Conservation (phyloP, 2,797 vertebrate species). For the Atherinosoma microstoma region DNA sequence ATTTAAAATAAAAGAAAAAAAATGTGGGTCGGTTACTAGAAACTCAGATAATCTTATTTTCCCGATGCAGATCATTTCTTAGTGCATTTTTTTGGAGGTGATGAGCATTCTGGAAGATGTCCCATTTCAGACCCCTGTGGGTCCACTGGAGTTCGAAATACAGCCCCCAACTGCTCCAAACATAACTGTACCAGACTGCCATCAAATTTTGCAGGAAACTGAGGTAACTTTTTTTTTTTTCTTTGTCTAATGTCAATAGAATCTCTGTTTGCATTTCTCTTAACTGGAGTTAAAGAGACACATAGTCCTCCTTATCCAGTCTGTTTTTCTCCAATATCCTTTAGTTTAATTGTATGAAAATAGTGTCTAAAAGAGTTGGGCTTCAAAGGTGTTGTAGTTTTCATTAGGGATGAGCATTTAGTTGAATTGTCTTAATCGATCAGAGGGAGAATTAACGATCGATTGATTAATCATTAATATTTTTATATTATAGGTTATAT, state of each 20-base stretch:
- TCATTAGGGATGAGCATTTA: neutral
- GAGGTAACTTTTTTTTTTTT: slow-evolving; percentile 64
- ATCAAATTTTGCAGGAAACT: slow-evolving; percentile 84
- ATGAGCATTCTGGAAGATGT: slow-evolving; percentile 91
- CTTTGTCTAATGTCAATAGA: neutral
- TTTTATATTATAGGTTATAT: no score
- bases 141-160: slow-evolving; percentile 61
- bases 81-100: neutral
- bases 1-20: no score
- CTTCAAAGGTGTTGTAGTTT: neutral
- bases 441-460: no score
- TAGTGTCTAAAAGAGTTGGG: no score
- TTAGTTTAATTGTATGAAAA: no score
- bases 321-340: neutral
- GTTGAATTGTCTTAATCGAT: no score
- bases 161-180: slow-evolving; percentile 64
- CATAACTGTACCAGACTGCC: slow-evolving; percentile 79
- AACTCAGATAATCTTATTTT: slow-evolving; percentile 4
- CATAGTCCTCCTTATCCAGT: neutral
- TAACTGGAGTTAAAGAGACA: neutral
- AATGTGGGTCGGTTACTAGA: neutral
- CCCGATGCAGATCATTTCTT: slow-evolving; percentile 24
- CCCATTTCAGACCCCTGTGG: slow-evolving; percentile 85
- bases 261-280: neutral
- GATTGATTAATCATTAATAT: no score